Evolutionary conservation across 2,888 invertebrate genomes (phyloP), one percentile per base, ranked within the genome.

Genomic region (Andrena bicolor): DNA sequence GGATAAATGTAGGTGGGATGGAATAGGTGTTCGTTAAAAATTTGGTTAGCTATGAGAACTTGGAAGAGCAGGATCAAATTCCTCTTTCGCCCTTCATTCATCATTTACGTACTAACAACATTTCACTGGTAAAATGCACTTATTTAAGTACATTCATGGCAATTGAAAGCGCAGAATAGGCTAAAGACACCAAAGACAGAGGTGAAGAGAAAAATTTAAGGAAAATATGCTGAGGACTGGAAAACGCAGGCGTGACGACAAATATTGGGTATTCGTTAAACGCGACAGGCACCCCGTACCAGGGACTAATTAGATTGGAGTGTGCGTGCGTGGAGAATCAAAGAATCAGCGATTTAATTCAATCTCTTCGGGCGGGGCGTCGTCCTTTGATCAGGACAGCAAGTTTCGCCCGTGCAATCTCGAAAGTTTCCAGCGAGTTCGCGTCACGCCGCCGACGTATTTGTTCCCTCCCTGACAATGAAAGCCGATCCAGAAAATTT

Each of bases 401-500:
- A 4, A 76, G 76, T 35, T 80, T 68, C 10, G 75, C 26, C 41
- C 70, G 69, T 58, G 66, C 80, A 68, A 81, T 81, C 75, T 68
- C 61, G 51, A 72, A 83, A 85, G 41, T 85, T 85, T 78, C 69
- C 53, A 32, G 23, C 41, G 53, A 81, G 71, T 81, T 83, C 69
- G 66, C 70, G 74, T 74, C 76, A 20, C 70, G 68, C 51, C 56
- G 65, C 20, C 83, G 56, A 63, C 75, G 82, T 80, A 70, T 88
- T 87, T 80, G 80, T 87, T 78, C 80, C 63, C 71, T 30, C 10
- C 51, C 20, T 41, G 79, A 82, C 84, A 78, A 82, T 76, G 82
- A 83, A 85, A 85, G 65, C 68, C 80, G 88, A 88, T 86, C 78
- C 71, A 60, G 83, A 81, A 84, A 85, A 86, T 86, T 82, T 85